A percentile compares a stretch with the other conserved stretches of the same genome.
phyloP scores from a whole-genome alignment of 2,888 invertebrate genomes.

The Agriotes lineatus region DNA sequence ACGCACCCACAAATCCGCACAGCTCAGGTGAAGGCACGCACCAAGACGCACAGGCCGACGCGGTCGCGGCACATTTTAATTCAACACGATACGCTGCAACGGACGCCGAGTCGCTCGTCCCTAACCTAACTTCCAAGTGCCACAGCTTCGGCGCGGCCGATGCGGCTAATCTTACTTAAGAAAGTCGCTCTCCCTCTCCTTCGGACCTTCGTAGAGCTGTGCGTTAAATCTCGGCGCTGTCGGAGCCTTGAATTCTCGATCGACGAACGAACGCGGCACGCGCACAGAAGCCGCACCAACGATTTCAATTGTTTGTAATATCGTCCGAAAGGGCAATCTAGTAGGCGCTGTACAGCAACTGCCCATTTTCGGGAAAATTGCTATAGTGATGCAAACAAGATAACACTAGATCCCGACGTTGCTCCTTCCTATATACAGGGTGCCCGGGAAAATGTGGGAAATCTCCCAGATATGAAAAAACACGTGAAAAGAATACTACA shows the following conservation, averaged over 20 bases:
- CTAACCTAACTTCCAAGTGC: constrained; percentile 29
- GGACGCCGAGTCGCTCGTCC: constrained; percentile 20
- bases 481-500: too few species aligned
- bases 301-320: too few species aligned
- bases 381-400: too few species aligned
- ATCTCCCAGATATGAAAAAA: too few species aligned
- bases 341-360: too few species aligned
- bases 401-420: too few species aligned
- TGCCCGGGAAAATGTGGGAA: too few species aligned
- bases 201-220: constrained; percentile 22
- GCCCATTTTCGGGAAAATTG: too few species aligned
- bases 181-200: constrained; percentile 53
- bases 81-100: not conserved
- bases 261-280: too few species aligned
- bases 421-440: too few species aligned
- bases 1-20: constrained; percentile 16
- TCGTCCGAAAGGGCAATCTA: too few species aligned
- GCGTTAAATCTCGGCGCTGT: constrained; percentile 1
- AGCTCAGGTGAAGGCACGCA: constrained; percentile 3
- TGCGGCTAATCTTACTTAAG: constrained; percentile 53
- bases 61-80: constrained; percentile 9
- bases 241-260: not conserved
- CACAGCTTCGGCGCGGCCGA: constrained; percentile 1
- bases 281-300: too few species aligned
- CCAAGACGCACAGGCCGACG: not conserved